phyloP scores from a whole-genome alignment of 2,113 vertebrate species.

The Burhinus bistriatus region DNA sequence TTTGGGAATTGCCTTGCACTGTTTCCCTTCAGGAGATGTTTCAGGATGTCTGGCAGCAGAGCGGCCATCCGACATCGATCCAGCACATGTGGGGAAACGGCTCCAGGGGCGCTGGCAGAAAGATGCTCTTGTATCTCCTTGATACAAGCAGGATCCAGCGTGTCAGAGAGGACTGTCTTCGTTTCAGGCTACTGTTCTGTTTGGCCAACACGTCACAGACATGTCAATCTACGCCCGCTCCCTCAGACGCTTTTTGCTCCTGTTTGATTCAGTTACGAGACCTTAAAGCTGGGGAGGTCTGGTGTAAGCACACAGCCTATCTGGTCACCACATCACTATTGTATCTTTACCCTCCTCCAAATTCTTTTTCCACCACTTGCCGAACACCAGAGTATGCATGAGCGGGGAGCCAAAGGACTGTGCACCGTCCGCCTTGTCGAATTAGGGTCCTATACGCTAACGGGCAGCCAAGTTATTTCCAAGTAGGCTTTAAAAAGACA shows the following conservation, averaged over 20 bases:
- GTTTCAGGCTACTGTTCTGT: not conserved
- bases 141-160: not conserved
- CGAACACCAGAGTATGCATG: accelerated
- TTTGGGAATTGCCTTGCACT: not conserved
- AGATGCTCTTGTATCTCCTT: not conserved
- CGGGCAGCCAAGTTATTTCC: not conserved
- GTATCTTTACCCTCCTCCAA: not conserved
- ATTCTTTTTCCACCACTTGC: not conserved
- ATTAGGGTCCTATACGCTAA: not conserved
- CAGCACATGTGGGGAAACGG: accelerated
- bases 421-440: accelerated
- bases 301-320: not conserved
- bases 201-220: not conserved
- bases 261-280: not conserved
- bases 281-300: not conserved
- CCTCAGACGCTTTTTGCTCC: not conserved
- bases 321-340: not conserved
- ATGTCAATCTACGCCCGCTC: not conserved
- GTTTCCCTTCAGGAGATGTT: not conserved
- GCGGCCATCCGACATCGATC: accelerated
- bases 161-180: accelerated
- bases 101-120: accelerated
- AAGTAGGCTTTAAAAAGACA: not conserved
- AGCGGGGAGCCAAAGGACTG: not conserved
- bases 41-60: not conserved